These are phyloP conservation scores for Limenitis camilla DNA, from an alignment of 2,888 invertebrate genomes.

Conservation along the genomic window DNA sequence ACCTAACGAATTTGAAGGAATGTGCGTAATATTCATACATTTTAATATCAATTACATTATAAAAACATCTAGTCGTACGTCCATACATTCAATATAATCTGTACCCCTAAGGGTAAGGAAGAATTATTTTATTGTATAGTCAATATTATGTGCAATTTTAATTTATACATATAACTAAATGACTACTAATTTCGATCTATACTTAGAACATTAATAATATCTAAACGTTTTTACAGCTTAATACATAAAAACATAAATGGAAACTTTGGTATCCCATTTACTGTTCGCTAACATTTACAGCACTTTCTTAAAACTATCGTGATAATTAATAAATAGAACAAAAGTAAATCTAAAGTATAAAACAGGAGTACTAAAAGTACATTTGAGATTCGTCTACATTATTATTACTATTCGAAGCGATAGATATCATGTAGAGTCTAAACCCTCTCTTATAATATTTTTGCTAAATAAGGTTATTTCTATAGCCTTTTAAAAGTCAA, in stretches of 20 bases:
- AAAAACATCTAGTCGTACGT: constrained; percentile 13
- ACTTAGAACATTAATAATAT: constrained; percentile 4
- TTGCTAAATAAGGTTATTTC: constrained; percentile 6
- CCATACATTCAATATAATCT: constrained; percentile 13
- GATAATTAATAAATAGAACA: constrained; percentile 52
- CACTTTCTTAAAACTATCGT: constrained; percentile 35
- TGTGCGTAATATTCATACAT: constrained; percentile 46
- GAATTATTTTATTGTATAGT: constrained; percentile 14
- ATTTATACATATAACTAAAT: constrained; percentile 38
- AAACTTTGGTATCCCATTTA: constrained; percentile 43
- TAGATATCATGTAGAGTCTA: constrained; percentile 14
- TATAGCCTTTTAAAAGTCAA: constrained; percentile 14
- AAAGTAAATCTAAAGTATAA: constrained; percentile 50
- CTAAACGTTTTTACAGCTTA: constrained; percentile 8
- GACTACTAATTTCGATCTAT: constrained; percentile 37
- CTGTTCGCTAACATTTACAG: constrained; percentile 37
- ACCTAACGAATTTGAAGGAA: constrained; percentile 45
- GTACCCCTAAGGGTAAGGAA: constrained; percentile 14
- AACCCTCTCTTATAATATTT: constrained; percentile 6
- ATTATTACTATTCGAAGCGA: constrained; percentile 39
- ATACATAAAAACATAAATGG: constrained; percentile 32
- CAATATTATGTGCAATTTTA: constrained; percentile 45
- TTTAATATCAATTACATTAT: constrained; percentile 22
- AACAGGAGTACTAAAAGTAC: constrained; percentile 41
- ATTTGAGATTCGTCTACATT: constrained; percentile 58